phyloP scores from a whole-genome alignment of 2,797 vertebrate species.

The Picus viridis region DNA sequence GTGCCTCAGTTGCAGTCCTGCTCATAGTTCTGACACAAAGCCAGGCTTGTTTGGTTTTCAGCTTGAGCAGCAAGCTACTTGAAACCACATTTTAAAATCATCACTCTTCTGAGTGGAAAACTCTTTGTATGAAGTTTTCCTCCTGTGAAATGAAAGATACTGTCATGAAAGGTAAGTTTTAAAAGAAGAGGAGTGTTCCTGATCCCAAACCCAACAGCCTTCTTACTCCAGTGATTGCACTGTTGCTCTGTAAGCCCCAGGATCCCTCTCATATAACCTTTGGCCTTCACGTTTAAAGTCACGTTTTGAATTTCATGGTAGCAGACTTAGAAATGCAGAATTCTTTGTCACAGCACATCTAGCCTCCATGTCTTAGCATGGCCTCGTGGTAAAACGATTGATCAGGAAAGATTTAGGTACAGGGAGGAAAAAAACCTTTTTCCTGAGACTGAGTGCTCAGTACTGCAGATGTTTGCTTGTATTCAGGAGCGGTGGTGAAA shows the following conservation, averaged over 20 bases:
- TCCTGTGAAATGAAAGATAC: neutral
- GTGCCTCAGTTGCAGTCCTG: neutral
- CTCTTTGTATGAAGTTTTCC: neutral
- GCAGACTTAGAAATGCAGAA: neutral
- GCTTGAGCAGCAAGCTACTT: neutral
- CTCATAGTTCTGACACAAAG: neutral
- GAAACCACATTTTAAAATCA: neutral
- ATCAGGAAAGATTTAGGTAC: neutral
- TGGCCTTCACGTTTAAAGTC: neutral
- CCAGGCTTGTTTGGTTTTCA: neutral
- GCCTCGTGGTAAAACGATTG: neutral
- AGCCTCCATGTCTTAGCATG: neutral
- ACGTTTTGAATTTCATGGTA: neutral
- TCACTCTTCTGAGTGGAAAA: neutral
- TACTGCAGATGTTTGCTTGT: neutral
- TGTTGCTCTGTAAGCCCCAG: neutral
- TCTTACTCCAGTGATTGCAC: neutral
- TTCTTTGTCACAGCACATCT: neutral
- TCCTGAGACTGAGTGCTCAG: neutral
- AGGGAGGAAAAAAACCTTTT: rapidly evolving
- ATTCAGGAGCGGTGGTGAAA: neutral
- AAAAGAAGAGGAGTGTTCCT: neutral
- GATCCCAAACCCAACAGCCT: neutral
- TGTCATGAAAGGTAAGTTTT: neutral
- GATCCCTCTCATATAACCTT: neutral